phyloP scores from a whole-genome alignment of 1,140 invertebrate genomes.

The Trichonephila clavata region DNA sequence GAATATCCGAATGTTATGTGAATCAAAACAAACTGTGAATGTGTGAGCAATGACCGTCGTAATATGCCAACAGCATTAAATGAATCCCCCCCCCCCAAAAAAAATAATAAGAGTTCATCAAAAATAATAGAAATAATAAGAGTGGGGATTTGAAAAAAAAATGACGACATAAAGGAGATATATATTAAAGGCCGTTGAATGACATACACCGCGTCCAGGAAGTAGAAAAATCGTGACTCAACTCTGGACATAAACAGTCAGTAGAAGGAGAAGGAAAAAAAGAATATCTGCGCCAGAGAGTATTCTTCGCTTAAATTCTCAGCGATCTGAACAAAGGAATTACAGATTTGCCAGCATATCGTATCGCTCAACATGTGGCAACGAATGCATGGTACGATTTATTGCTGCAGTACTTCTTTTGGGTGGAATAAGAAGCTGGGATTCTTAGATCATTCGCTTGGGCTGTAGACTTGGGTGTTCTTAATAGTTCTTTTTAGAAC shows the following conservation, averaged over 20 bases:
- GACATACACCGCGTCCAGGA: conserved; percentile 53
- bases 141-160: conserved; percentile 12
- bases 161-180: conserved; percentile 18
- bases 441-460: not conserved
- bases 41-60: conserved; percentile 3
- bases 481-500: too few species aligned
- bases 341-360: conserved; percentile 48
- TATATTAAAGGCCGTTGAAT: conserved; percentile 47
- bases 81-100: not conserved
- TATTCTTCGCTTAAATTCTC: conserved; percentile 32
- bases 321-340: conserved; percentile 56
- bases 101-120: conserved; percentile 4
- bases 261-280: not conserved
- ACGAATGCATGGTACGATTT: conserved; percentile 50
- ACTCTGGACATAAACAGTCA: conserved; percentile 46
- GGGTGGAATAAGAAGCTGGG: not conserved
- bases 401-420: conserved; percentile 3
- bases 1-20: not conserved
- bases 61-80: not conserved
- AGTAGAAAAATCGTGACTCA: conserved; percentile 54
- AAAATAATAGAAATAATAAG: conserved; percentile 43
- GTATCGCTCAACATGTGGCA: conserved; percentile 49
- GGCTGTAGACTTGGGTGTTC: too few species aligned
- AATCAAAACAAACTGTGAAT: not conserved
- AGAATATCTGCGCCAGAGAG: not conserved